These are phyloP conservation scores for Drosophila mayri DNA, from an alignment of 1,140 invertebrate species.

Conservation along the genomic window DNA sequence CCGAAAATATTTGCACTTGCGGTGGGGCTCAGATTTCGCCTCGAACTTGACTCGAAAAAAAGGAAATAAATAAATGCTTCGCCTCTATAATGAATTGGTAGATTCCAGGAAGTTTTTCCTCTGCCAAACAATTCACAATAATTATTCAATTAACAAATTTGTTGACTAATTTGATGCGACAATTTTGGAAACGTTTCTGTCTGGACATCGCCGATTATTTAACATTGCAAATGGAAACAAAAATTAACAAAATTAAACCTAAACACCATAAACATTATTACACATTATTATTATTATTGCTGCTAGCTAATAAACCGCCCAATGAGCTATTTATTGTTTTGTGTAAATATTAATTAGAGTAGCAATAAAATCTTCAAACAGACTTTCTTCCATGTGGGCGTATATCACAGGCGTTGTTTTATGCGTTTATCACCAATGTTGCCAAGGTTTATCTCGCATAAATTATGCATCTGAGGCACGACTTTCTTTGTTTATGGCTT, in stretches of 20 bases:
- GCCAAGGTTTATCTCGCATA: constrained; percentile 9
- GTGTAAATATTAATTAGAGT: constrained; percentile 30
- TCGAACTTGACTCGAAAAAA: constrained; percentile 1
- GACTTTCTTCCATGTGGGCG: constrained; percentile 37
- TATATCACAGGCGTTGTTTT: constrained; percentile 18
- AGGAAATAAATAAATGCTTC: constrained; percentile 10
- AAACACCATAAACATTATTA: constrained; percentile 32
- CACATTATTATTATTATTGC: constrained; percentile 10
- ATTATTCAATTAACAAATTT: constrained; percentile 39
- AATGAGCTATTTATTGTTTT: constrained; percentile 26
- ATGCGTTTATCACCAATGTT: constrained; percentile 24
- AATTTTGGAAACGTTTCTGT: constrained; percentile 34
- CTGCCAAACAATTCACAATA: constrained; percentile 4
- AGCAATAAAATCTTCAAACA: constrained; percentile 9
- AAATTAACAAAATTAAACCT: constrained; percentile 35
- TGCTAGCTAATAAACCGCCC: constrained; percentile 7
- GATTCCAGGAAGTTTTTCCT: constrained; percentile 1
- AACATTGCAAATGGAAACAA: constrained; percentile 12
- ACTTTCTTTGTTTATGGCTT: constrained; percentile 33
- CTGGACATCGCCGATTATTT: constrained; percentile 22
- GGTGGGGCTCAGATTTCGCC: constrained; percentile 52
- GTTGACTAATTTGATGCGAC: constrained; percentile 1
- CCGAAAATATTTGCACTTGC: constrained; percentile 58
- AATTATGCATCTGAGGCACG: constrained; percentile 42
- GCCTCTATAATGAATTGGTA: constrained; percentile 11